Evolutionary conservation across 2,888 invertebrate genomes (phyloP), one percentile per base, ranked within the genome.

Genomic region (Philhelius pedissequus): DNA sequence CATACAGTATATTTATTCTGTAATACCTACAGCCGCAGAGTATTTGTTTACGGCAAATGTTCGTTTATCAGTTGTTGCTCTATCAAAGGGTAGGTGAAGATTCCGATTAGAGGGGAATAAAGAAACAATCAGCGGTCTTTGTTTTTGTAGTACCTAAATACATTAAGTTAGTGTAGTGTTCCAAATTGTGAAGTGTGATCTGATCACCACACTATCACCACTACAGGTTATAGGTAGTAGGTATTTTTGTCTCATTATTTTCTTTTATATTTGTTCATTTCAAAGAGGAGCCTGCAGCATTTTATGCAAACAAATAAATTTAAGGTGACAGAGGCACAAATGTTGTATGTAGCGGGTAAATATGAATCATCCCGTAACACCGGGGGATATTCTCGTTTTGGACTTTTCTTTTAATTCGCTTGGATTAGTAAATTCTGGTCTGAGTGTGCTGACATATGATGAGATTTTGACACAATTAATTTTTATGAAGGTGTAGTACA

Each of bases 41-140:
- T 84, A 80, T 84, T 84, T 84, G 75, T 84, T 84, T 84, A 84
- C 84, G 58, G 75, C 84, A 73, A 80, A 76, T 32, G 84, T 68
- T 76, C 75, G 80, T 76, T 80, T 84, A 79, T 80, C 75, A 80
- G 84, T 75, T 11, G 84, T 75, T 11, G 45, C 75, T 69, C 71
- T 76, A 69, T 27, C 62, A 48, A 22, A 15, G 74, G 35, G 30
- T 8, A 35, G 71, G 70, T 56, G 71, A 71, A 66, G 84, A 68
- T 60, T 20, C 32, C 45, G 52, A 70, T 75, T 66, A 68, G 54
- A 52, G 80, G 75, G 84, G 68, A 18, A 18, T 38, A 60, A 13
- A 25, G 58, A 60, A 71, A 68, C 60, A 76, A 84, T 84, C 80
- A 68, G 75, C 13, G 71, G 66, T 43, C 83, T 74, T 79, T 74